A percentile compares a stretch with the other conserved stretches of the same genome.
Evolutionary conservation across 1,140 invertebrate species (phyloP).

Genomic region (Lethocerus indicus): DNA sequence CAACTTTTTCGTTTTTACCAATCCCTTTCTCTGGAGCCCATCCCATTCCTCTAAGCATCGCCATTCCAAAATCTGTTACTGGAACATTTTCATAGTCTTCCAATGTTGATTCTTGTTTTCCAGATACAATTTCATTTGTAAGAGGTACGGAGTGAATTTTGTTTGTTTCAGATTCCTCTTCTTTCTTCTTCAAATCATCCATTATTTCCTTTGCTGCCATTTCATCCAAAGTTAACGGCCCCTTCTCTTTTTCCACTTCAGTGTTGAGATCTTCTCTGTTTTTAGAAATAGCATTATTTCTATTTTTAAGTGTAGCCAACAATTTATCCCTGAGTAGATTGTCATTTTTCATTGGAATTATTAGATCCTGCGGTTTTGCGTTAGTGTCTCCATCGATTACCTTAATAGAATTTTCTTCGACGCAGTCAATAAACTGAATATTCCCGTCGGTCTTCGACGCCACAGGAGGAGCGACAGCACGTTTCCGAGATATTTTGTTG

Average conservation of each 20-base stretch:
- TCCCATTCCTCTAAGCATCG: slow-evolving; percentile 89
- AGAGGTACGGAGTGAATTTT: slow-evolving; percentile 29
- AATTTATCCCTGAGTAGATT: slow-evolving; percentile 7
- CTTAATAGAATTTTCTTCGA: slow-evolving; percentile 57
- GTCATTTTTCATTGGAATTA: slow-evolving; percentile 15
- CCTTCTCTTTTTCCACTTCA: neutral
- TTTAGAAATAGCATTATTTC: slow-evolving; percentile 1
- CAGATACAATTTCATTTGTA: slow-evolving; percentile 27
- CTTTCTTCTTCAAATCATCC: slow-evolving; percentile 20
- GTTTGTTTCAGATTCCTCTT: slow-evolving; percentile 20
- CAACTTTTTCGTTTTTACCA: slow-evolving; percentile 29
- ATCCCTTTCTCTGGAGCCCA: slow-evolving; percentile 64
- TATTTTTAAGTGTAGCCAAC: slow-evolving; percentile 3
- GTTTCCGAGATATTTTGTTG: slow-evolving; percentile 24
- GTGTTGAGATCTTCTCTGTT: neutral
- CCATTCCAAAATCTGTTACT: slow-evolving; percentile 72
- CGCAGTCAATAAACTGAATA: slow-evolving; percentile 50
- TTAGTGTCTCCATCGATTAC: slow-evolving; percentile 15
- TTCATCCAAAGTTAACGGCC: slow-evolving; percentile 27
- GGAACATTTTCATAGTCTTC: slow-evolving; percentile 86
- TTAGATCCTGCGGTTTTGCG: slow-evolving; percentile 7
- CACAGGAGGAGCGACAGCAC: slow-evolving; percentile 19
- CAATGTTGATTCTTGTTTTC: slow-evolving; percentile 47
- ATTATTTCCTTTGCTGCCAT: slow-evolving; percentile 36
- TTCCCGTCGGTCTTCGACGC: slow-evolving; percentile 29